A percentile compares a stretch with the other conserved stretches of the same genome.
Evolutionary conservation across 1,140 invertebrate species (phyloP).

Genomic region (Drosophila ananassae): DNA sequence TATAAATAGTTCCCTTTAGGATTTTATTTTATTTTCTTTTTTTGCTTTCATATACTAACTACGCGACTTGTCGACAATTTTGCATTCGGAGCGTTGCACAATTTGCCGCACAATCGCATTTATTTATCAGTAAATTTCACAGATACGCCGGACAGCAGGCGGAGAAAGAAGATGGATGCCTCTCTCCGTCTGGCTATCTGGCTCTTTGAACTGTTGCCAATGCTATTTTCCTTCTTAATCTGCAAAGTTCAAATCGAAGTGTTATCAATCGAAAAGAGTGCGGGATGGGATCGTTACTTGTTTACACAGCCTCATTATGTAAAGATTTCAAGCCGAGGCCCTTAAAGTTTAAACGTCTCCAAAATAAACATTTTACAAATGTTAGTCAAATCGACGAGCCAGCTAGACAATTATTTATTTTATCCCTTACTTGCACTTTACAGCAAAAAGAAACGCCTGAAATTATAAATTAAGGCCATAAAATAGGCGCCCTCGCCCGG

Average conservation of each 20-base stretch:
- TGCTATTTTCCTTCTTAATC: conserved; percentile 70
- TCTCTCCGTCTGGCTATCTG: conserved; percentile 27
- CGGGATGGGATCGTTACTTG: conserved; percentile 38
- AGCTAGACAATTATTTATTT: background rate
- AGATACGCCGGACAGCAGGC: conserved; percentile 38
- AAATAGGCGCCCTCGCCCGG: conserved; percentile 34
- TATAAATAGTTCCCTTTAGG: conserved; percentile 52
- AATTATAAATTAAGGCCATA: conserved; percentile 72
- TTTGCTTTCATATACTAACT: conserved; percentile 29
- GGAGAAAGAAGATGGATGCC: conserved; percentile 62
- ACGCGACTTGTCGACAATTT: conserved; percentile 72
- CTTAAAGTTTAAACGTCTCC: background rate
- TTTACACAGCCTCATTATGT: conserved; percentile 28
- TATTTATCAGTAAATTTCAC: conserved; percentile 77
- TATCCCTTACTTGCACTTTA: background rate
- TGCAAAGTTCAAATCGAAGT: conserved; percentile 63
- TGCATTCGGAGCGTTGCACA: conserved; percentile 77
- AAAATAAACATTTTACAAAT: background rate
- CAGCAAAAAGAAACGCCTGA: conserved; percentile 21
- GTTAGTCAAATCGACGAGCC: background rate
- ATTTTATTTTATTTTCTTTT: conserved; percentile 14
- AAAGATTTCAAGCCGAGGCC: no score
- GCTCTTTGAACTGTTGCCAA: conserved; percentile 64
- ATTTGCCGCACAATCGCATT: conserved; percentile 81
- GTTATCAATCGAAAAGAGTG: conserved; percentile 61